Base-by-base conservation (phyloP, 64 coral and sea anemone species). In the Anthopleura sola region DNA sequence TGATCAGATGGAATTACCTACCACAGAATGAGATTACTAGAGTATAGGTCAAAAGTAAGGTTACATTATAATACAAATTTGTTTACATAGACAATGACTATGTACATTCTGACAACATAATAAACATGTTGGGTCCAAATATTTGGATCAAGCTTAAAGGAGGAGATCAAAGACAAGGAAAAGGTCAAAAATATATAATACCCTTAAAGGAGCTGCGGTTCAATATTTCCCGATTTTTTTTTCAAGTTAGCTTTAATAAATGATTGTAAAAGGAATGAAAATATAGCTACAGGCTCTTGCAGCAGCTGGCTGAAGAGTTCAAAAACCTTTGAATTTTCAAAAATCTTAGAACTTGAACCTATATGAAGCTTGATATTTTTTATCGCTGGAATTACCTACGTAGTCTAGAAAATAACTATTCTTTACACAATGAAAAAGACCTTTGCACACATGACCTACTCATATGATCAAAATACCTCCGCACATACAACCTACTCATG, bases 31-130 rank as follows among this genome's bases (percentile, higher is more conserved):
- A 71, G 66, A 71, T 71, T 71, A 71, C 66, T 32, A 71, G 28
- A 71, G 28, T 71, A 34, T 15, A 71, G 29, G 66, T 71, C 66
- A 71, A 71, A 71, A 71, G 21, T 71, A 71, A 71, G 66, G 66
- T 36, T 71, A 71, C 6, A 32, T 34, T 34, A 31, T 32, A 71
- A 71, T 71, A 36, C 66, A 71, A 17, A 31, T 71, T 71, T 71
- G 29, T 71, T 71, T 71, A 71, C 66, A 71, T 32, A 71, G 14
- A 11, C 66, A 71, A 3, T 71, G 28, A 36, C n/a, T 31, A 32
- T 71, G 66, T 71, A 71, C 13, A 31, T 32, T 71, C 66, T 32
- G 14, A 31, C 66, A 71, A 71, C 66, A 71, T 28, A 71, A 69
- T 33, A 69, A 71, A 71, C 66, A 13, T 71, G 26, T 71, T 16